Base-by-base conservation (phyloP, 1,140 invertebrate genomes). In the Diabrotica virgifera region DNA sequence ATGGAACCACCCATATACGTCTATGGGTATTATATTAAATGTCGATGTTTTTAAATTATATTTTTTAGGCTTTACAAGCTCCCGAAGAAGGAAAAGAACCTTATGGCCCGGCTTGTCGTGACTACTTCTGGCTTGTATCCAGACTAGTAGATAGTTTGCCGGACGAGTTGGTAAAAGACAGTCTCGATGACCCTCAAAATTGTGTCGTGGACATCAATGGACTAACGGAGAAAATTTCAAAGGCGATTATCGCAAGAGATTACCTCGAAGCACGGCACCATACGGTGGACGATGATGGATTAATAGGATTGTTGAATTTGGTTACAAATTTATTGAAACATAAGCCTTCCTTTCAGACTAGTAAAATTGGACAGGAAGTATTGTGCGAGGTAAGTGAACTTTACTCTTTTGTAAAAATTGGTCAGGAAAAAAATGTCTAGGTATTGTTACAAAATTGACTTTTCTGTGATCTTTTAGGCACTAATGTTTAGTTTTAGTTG, bases 61-160 rank as follows among this genome's bases (percentile, higher is more conserved):
- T 61, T 37, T 5, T 12, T 36, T 12, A 62, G 53, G 38, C 55
- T 37, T 11, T 85, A 24, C 75, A 86, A 50, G 78, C 82, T 0
- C 78, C 86, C 0, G 91, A 95, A 73, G 91, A 93, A 74, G 90
- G 91, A 4, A 96, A 96, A 75, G 94, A 96, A 74, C 92, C 93
- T 0, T 96, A 94, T 77, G 94, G 94, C 2, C 93, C 94, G 5
- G 93, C 94, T 5, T 96, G 94, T 79, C 80, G 94, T 14, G 95
- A 97, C 77, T 97, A 96, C 79, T 96, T 97, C 76, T 96, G 94
- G 93, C 80, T 97, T 0, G 82, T 95, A 2, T 94, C 93, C 71
- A 85, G 93, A 12, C 81, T 97, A 6, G 89, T 97, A 5, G 94
- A 97, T 72, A 90, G 89, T 6, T 76, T 95, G 6, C 90, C 91